Base-by-base conservation (phyloP, 2,797 vertebrate genomes). In the Chaenodraco wilsoni region DNA sequence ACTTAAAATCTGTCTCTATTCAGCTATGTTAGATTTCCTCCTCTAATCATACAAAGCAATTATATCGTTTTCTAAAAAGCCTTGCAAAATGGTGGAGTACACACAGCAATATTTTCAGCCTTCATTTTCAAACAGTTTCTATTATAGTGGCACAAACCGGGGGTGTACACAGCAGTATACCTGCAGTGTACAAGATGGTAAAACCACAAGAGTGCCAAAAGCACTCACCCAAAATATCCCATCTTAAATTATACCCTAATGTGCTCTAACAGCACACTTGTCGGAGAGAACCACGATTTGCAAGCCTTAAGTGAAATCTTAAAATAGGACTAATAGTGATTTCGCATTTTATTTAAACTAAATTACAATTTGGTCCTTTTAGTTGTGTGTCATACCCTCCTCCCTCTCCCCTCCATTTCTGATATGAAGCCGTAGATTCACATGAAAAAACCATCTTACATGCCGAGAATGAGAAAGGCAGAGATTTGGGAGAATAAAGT, bases 151-250 rank as follows among this genome's bases (percentile, higher is more conserved):
- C 37, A 57, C 44, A 74, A 57, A 63, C 31, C 2, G 33, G 15
- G 10, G 27, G 68, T 60, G 69, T 58, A 3, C 71, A 27, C 64
- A 57, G 60, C 21, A 14, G 71, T 37, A 37, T 65, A 55, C 55
- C 65, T 68, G 71, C 33, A 40, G 9, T 52, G 33, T 23, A 21
- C 52, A 31, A 73, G 54, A 73, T 52, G 21, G 19, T 33, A 78
- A 82, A 81, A 75, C 58, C 40, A 62, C 11, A 0, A 23, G 15
- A 57, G 65, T 62, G 54, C 60, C 68, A 65, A 67, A 49, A 64
- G 48, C 65, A 71, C n/a, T 55, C 27, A 16, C 66, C 44, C 66
- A 72, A 84, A 79, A 85, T 75, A 79, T 78, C 43, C 46, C 61
- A 64, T 59, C 46, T 78, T 68, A 76, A 84, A 82, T 82, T 79